Evolutionary conservation across 2,113 vertebrate species (phyloP).

Genomic region (Vulpes vulpes): DNA sequence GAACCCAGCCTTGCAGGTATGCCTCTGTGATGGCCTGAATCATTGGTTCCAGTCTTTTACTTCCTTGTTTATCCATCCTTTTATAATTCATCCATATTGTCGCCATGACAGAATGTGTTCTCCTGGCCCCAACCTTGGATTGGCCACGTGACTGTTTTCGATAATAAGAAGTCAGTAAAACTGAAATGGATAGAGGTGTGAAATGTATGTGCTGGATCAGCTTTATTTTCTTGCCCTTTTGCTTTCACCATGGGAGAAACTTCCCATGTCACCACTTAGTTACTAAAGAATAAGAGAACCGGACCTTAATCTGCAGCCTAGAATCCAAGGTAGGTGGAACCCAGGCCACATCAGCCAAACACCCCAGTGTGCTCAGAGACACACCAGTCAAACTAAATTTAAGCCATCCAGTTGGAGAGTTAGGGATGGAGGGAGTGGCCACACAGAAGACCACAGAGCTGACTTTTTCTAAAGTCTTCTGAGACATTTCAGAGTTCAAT

Average conservation of each 20-base stretch:
- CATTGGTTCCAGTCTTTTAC: background rate
- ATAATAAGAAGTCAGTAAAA: background rate
- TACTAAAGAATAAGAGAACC: background rate
- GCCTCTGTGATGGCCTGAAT: background rate
- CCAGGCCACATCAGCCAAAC: background rate
- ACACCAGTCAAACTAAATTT: background rate
- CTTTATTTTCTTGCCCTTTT: background rate
- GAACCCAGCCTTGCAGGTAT: background rate
- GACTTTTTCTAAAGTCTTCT: no score
- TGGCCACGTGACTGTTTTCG: background rate
- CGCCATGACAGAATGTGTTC: background rate
- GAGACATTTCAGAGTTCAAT: background rate
- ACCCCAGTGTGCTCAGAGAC: background rate
- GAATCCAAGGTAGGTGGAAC: background rate
- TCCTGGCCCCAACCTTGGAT: background rate
- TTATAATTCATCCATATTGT: background rate
- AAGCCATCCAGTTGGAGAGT: background rate
- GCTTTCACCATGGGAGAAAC: background rate
- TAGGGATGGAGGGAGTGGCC: rapidly evolving
- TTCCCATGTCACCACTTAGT: background rate
- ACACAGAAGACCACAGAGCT: background rate
- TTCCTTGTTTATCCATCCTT: background rate
- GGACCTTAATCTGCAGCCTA: background rate
- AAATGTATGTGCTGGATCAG: background rate
- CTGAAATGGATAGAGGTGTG: background rate